phyloP scores from a whole-genome alignment of 2,797 vertebrate species.

The Sebastes oblongus region DNA sequence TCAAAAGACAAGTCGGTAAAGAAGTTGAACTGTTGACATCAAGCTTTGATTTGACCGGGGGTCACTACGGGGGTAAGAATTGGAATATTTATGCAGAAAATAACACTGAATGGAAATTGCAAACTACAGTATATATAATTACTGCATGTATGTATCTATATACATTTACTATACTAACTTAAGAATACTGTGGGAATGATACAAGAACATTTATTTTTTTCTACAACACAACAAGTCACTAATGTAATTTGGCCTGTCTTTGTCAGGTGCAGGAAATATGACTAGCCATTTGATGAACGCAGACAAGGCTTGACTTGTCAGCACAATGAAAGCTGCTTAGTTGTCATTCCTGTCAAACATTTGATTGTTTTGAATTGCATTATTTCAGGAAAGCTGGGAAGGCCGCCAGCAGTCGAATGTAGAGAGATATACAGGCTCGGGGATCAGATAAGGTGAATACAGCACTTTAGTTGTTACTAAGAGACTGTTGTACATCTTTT shows the following conservation, averaged over 20 bases:
- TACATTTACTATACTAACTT: too few relatives aligned
- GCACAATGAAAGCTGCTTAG: slow-evolving; percentile 31
- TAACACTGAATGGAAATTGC: not conserved
- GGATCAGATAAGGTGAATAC: slow-evolving; percentile 13
- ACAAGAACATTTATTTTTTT: not conserved
- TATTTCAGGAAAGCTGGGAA: slow-evolving; percentile 47
- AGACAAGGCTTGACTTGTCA: slow-evolving; percentile 39
- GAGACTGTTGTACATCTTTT: not conserved
- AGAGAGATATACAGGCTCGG: not conserved
- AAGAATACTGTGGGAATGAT: not conserved
- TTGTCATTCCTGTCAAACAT: slow-evolving; percentile 32
- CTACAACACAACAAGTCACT: not conserved
- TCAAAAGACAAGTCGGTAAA: not conserved
- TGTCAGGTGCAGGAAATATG: slow-evolving; percentile 44
- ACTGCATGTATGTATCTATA: too few relatives aligned
- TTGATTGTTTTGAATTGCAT: slow-evolving; percentile 58
- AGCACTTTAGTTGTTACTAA: not conserved
- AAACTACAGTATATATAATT: too few relatives aligned
- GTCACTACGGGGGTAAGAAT: not conserved
- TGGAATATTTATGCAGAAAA: not conserved
- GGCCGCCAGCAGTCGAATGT: not conserved
- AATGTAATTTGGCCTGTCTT: not conserved
- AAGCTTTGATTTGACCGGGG: not conserved
- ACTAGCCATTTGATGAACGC: slow-evolving; percentile 28
- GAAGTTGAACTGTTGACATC: not conserved